Conservation (phyloP, 2,113 vertebrate genomes). For the Rhegmatorhina hoffmannsi region DNA sequence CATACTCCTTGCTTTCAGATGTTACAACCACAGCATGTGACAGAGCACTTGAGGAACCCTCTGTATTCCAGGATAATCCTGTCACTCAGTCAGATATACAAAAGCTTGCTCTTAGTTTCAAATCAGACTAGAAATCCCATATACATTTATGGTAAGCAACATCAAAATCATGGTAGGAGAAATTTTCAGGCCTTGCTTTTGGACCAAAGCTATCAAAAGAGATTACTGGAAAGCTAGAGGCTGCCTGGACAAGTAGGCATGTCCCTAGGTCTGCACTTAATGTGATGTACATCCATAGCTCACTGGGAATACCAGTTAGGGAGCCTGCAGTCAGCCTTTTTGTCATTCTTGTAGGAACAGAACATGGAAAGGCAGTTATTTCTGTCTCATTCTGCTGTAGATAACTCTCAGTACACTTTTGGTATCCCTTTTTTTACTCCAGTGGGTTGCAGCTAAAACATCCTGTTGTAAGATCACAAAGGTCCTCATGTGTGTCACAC, state of each 20-base stretch:
- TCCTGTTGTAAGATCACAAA: neutral
- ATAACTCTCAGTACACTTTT: neutral
- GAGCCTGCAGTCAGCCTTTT: neutral
- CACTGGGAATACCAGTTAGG: neutral
- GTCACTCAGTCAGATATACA: neutral
- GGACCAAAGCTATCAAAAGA: neutral
- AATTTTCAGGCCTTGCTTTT: neutral
- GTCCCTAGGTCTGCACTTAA: neutral
- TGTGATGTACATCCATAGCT: neutral
- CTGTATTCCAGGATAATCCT: neutral
- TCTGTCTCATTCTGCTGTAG: neutral
- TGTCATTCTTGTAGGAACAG: neutral
- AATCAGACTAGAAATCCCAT: neutral
- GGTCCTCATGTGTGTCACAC: fast-evolving
- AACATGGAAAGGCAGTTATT: neutral
- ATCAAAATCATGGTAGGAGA: neutral
- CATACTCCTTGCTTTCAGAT: neutral
- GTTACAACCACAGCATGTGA: neutral
- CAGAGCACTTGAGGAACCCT: neutral
- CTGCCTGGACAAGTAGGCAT: neutral
- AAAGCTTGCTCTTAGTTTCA: neutral
- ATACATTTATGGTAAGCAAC: neutral
- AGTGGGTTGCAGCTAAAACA: neutral
- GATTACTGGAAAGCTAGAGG: neutral
- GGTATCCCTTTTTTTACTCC: neutral